A percentile compares a stretch with the other conserved stretches of the same genome.
Evolutionary conservation across 2,888 invertebrate species (phyloP).

Genomic region (Plebejus anna): DNA sequence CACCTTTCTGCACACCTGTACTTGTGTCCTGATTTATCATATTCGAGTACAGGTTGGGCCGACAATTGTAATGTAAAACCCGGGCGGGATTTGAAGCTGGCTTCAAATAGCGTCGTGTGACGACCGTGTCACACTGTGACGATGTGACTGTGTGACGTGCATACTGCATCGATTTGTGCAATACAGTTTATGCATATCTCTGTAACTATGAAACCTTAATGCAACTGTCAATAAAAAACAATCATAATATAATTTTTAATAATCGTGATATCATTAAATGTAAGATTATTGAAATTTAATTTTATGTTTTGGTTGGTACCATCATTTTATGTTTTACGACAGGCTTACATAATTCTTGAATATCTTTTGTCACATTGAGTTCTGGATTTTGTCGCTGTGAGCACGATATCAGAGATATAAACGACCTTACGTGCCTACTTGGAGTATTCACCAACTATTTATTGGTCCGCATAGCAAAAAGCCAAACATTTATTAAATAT

Average conservation of each 20-base stretch:
- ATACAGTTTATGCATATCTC: not conserved
- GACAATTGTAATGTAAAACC: conserved; percentile 69
- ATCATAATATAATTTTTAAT: too few species aligned
- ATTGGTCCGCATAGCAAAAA: conserved; percentile 10
- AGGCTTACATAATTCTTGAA: not conserved
- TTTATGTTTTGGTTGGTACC: too few species aligned
- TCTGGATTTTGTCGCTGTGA: not conserved
- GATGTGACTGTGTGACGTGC: not conserved
- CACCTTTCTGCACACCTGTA: conserved; percentile 25
- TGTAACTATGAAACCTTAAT: not conserved
- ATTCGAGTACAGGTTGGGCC: conserved; percentile 54
- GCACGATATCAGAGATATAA: not conserved
- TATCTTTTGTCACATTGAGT: not conserved
- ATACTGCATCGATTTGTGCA: not conserved
- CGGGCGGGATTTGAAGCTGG: conserved; percentile 39
- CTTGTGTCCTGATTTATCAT: conserved; percentile 63
- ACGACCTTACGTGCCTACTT: not conserved
- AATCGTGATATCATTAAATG: too few species aligned
- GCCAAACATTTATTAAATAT: conserved; percentile 29
- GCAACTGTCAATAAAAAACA: not conserved
- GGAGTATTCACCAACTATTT: conserved; percentile 5
- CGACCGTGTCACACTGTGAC: conserved; percentile 28
- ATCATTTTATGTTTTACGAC: not conserved
- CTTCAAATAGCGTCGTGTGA: conserved; percentile 36
- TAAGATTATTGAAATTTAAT: too few species aligned